A percentile compares a stretch with the other conserved stretches of the same genome.
phyloP scores from a whole-genome alignment of 2,888 invertebrate species.

The Drosophila limbata region DNA sequence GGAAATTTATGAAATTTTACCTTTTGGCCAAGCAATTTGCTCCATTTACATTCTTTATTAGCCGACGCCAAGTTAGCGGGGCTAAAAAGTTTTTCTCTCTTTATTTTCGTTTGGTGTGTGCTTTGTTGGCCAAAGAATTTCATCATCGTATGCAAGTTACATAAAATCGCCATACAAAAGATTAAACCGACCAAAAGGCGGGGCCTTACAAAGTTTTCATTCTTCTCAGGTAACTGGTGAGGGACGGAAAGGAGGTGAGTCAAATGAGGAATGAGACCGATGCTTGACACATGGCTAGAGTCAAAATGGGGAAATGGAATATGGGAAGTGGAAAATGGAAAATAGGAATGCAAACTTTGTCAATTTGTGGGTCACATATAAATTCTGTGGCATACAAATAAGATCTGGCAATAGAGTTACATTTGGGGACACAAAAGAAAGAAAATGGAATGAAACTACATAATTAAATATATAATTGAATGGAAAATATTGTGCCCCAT shows the following conservation, averaged over 20 bases:
- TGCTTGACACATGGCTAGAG: conserved; percentile 22
- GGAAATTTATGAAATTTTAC: conserved; percentile 79
- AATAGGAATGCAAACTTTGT: conserved; percentile 56
- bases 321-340: conserved; percentile 29
- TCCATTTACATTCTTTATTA: conserved; percentile 81
- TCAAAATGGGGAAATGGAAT: conserved; percentile 8
- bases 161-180: conserved; percentile 59
- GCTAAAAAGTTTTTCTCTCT: conserved; percentile 47
- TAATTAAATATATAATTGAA: background rate
- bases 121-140: conserved; percentile 67
- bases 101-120: conserved; percentile 22
- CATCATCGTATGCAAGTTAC: conserved; percentile 53
- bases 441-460: background rate
- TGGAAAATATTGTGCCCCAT: too few relatives aligned
- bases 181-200: conserved; percentile 36
- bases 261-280: background rate
- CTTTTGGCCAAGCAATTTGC: conserved; percentile 79
- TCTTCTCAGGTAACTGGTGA: conserved; percentile 18
- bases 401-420: conserved; percentile 10
- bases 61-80: conserved; percentile 60
- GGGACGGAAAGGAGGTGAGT: background rate
- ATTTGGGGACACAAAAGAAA: background rate
- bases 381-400: conserved; percentile 13
- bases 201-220: conserved; percentile 48
- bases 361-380: conserved; percentile 58